phyloP scores from a whole-genome alignment of 2,113 vertebrate genomes.

The Equus przewalskii region DNA sequence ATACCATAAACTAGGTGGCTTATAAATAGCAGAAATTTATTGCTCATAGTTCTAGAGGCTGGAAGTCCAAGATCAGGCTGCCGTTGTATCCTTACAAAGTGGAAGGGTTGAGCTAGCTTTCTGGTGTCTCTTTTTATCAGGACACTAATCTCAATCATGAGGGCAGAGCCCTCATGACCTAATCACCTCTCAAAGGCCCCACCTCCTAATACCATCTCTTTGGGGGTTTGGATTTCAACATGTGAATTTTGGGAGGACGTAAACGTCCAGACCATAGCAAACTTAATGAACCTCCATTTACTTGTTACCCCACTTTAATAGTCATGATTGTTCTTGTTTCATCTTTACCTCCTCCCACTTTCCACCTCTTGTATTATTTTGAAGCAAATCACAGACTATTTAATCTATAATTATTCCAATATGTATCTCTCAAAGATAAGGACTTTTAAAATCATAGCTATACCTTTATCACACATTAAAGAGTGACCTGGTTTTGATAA shows the following conservation, averaged over 20 bases:
- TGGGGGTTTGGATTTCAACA: not conserved
- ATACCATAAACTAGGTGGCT: too few species aligned
- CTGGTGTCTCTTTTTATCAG: too few species aligned
- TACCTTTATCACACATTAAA: not conserved
- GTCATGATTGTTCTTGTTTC: slow-evolving; percentile 42
- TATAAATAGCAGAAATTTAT: too few species aligned
- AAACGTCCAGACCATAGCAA: not conserved
- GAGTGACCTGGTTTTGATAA: slow-evolving; percentile 49
- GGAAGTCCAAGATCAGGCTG: too few species aligned
- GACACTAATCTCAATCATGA: too few species aligned
- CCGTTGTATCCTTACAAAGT: too few species aligned
- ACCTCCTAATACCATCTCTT: not conserved
- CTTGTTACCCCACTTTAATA: not conserved
- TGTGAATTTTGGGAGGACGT: not conserved
- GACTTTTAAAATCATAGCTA: not conserved
- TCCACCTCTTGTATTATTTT: slow-evolving; percentile 7
- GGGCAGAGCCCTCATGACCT: not conserved
- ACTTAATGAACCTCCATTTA: not conserved
- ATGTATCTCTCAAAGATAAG: slow-evolving; percentile 15
- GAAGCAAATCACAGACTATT: not conserved
- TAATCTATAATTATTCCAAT: slow-evolving; percentile 33
- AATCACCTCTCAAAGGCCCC: not conserved
- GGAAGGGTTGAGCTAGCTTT: too few species aligned
- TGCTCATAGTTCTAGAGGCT: too few species aligned
- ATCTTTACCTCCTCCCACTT: not conserved